Conservation (phyloP, 2,113 vertebrate species). For the Oreochromis aureus region DNA sequence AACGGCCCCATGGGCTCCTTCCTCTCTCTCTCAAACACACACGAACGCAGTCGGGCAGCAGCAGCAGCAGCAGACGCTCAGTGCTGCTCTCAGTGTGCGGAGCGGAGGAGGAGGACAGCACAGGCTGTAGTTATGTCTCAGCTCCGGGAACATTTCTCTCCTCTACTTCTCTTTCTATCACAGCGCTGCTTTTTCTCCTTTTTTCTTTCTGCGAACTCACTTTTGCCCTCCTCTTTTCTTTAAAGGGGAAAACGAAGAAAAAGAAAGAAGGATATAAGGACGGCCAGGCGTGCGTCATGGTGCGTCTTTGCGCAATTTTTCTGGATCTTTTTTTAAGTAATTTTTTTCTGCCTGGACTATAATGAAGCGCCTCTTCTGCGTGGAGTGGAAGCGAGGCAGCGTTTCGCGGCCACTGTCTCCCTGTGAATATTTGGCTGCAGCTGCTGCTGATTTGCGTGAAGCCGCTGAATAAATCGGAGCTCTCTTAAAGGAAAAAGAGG, state of each 20-base stretch:
- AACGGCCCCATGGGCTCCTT: conserved; percentile 10
- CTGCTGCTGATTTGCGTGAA: conserved; percentile 47
- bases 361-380: conserved; percentile 33
- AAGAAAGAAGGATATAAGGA: not conserved
- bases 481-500: not conserved
- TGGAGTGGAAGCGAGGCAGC: conserved; percentile 20
- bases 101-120: conserved; percentile 33
- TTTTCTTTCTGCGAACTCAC: not conserved
- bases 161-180: not conserved
- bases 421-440: conserved; percentile 47
- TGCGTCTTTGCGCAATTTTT: conserved; percentile 32
- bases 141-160: conserved; percentile 43
- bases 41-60: conserved; percentile 4
- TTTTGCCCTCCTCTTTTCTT: not conserved
- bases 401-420: conserved; percentile 6
- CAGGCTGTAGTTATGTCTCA: conserved; percentile 53
- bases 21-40: not conserved
- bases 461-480: conserved; percentile 48
- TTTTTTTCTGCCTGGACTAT: not conserved
- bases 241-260: not conserved
- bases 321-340: not conserved
- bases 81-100: conserved; percentile 42
- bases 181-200: not conserved
- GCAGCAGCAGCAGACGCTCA: conserved; percentile 54
- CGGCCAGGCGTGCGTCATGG: conserved; percentile 11